Evolutionary conservation across 2,888 invertebrate genomes (phyloP).

Genomic region (Pandemis cinnamomeana): DNA sequence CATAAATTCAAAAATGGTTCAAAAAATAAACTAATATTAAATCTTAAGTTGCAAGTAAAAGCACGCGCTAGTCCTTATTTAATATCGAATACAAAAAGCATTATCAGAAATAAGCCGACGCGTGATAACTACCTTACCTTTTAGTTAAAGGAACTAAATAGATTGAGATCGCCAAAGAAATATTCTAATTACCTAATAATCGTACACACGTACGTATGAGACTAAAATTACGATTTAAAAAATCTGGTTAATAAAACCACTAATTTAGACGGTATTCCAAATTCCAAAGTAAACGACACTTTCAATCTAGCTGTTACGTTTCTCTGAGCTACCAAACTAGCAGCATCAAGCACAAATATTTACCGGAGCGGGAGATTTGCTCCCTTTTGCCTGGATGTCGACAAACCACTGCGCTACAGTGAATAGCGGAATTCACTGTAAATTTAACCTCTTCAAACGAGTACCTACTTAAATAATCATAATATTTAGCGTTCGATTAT

Average conservation of each 20-base stretch:
- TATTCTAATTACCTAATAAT: too few relatives aligned
- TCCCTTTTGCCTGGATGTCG: constrained; percentile 1
- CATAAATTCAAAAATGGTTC: background rate
- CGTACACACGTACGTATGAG: too few relatives aligned
- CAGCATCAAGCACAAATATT: constrained; percentile 11
- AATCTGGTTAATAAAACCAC: background rate
- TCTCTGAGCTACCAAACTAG: background rate
- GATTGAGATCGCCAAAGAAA: too few relatives aligned
- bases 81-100: too few relatives aligned
- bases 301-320: background rate
- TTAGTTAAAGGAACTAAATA: too few relatives aligned
- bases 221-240: too few relatives aligned
- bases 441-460: background rate
- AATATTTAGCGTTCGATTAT: background rate
- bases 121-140: too few relatives aligned
- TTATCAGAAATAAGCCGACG: too few relatives aligned
- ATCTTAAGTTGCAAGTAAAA: background rate
- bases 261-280: background rate
- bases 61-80: too few relatives aligned
- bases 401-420: constrained; percentile 8
- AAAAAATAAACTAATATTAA: background rate
- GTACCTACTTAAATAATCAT: background rate
- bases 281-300: background rate
- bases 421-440: background rate
- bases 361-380: background rate